These are phyloP conservation scores for Poeciliopsis presidionis DNA, from an alignment of 2,797 vertebrate genomes.

Conservation along the genomic window DNA sequence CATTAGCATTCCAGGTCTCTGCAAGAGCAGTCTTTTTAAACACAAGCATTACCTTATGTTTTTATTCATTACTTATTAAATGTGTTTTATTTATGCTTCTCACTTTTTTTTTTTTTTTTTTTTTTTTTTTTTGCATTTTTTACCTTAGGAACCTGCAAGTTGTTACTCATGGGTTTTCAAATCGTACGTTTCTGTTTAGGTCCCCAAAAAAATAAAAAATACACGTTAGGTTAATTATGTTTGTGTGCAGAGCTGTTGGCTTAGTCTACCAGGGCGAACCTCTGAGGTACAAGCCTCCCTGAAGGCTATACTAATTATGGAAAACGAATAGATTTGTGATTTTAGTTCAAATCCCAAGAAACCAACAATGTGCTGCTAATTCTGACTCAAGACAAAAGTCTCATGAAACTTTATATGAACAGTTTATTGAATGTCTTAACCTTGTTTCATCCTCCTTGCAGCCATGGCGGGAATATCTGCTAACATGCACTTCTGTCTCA, in stretches of 20 bases:
- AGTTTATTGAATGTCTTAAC: not conserved
- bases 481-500: constrained; percentile 36
- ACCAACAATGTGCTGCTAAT: not conserved
- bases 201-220: not conserved
- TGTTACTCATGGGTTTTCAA: not conserved
- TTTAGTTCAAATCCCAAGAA: not conserved
- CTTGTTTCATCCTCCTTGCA: not conserved
- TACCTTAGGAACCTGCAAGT: not conserved
- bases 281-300: not conserved
- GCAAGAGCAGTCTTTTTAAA: not conserved
- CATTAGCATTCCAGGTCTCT: not conserved
- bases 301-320: not conserved
- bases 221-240: not conserved
- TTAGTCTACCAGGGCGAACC: not conserved
- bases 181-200: not conserved
- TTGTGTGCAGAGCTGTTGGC: not conserved
- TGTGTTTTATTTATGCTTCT: not conserved
- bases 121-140: not conserved
- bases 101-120: not conserved
- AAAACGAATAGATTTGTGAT: not conserved
- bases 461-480: constrained; percentile 34
- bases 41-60: not conserved
- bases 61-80: not conserved
- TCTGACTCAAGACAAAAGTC: not conserved
- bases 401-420: not conserved